Percentiles rank a stretch among this genome's conserved stretches.
Conservation (phyloP, 1,140 invertebrate genomes). For the Drosophila sp. region DNA sequence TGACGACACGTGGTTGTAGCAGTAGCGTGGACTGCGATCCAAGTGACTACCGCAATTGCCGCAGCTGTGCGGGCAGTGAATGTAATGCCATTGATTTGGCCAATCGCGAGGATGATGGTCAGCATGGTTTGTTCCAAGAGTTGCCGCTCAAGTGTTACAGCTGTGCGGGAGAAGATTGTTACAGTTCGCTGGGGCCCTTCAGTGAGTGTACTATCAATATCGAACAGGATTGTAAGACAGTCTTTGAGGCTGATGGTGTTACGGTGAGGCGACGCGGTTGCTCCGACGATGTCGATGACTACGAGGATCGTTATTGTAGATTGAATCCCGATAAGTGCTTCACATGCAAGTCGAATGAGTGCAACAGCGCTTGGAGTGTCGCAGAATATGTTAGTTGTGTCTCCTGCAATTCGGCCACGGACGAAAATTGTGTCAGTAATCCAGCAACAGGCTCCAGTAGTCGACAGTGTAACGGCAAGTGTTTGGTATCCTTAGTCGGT, state of each 20-base stretch:
- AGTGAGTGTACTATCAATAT: constrained; percentile 41
- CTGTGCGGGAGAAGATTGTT: constrained; percentile 67
- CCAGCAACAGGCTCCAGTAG: constrained; percentile 30
- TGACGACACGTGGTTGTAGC: constrained; percentile 71
- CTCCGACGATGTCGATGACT: constrained; percentile 71
- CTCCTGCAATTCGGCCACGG: constrained; percentile 60
- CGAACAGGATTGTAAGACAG: constrained; percentile 73
- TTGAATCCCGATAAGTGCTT: constrained; percentile 58
- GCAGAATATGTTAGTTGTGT: constrained; percentile 57
- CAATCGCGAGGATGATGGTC: constrained; percentile 61
- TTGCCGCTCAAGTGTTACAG: constrained; percentile 66
- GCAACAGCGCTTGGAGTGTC: constrained; percentile 66
- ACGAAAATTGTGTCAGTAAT: constrained; percentile 46
- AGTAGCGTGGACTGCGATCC: constrained; percentile 54
- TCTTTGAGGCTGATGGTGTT: constrained; percentile 60
- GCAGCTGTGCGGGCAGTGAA: constrained; percentile 59
- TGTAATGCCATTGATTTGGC: constrained; percentile 73
- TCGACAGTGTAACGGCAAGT: constrained; percentile 62
- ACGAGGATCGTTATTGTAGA: constrained; percentile 67
- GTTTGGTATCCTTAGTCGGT: constrained; percentile 59
- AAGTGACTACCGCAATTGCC: constrained; percentile 61
- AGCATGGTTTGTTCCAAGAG: constrained; percentile 65
- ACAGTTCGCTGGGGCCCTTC: constrained; percentile 59
- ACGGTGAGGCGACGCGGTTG: constrained; percentile 67
- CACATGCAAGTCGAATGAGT: constrained; percentile 76